A percentile compares a stretch with the other conserved stretches of the same genome.
Evolutionary conservation across 2,888 invertebrate genomes (phyloP).

Genomic region (Sturmia bella): DNA sequence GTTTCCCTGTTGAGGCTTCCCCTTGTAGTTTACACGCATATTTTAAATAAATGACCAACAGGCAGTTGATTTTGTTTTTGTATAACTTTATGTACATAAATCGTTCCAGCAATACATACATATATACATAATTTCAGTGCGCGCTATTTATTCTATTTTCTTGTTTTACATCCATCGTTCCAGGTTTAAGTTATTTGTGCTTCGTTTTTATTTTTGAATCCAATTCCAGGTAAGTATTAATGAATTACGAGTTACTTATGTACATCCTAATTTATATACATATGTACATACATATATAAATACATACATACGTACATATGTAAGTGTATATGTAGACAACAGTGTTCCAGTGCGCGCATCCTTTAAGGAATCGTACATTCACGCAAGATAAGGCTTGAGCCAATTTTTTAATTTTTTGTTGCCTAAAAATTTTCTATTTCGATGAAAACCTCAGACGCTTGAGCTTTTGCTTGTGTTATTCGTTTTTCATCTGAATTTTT

Average conservation of each 20-base stretch:
- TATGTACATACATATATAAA: background rate
- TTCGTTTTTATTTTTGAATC: background rate
- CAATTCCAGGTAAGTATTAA: constrained; percentile 23
- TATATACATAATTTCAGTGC: constrained; percentile 38
- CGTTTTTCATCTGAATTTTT: too few relatives aligned
- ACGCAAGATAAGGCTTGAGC: too few relatives aligned
- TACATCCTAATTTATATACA: background rate
- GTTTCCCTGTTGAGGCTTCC: constrained; percentile 64
- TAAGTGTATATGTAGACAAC: too few relatives aligned
- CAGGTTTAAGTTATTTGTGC: constrained; percentile 36
- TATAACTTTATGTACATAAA: constrained; percentile 67
- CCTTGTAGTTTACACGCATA: constrained; percentile 26
- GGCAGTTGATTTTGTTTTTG: constrained; percentile 65
- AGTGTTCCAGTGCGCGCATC: too few relatives aligned
- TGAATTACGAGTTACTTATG: background rate
- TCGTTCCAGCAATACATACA: constrained; percentile 40
- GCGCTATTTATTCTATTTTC: constrained; percentile 33
- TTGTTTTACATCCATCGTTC: constrained; percentile 44
- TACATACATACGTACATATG: background rate
- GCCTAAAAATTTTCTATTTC: too few relatives aligned
- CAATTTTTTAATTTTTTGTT: too few relatives aligned
- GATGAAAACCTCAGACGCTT: too few relatives aligned
- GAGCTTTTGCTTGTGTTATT: too few relatives aligned
- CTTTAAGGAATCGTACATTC: too few relatives aligned
- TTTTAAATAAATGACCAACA: constrained; percentile 70